A percentile compares a stretch with the other conserved stretches of the same genome.
Evolutionary conservation across 1,140 invertebrate species (phyloP).

Genomic region (Cotesia typhae): DNA sequence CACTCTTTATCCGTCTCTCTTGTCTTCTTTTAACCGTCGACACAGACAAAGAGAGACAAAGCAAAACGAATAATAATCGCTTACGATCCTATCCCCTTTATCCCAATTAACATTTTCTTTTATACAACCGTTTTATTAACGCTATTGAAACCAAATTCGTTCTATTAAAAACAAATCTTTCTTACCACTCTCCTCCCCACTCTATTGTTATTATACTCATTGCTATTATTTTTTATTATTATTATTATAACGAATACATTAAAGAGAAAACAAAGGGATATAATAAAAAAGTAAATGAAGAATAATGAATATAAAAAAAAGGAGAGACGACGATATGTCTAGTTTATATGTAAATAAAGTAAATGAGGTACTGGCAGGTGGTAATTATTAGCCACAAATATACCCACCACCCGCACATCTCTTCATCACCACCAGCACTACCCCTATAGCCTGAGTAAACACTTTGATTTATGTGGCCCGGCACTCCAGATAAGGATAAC

Average conservation of each 20-base stretch:
- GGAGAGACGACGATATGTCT: neutral
- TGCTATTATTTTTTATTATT: no score
- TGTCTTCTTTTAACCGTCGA: no score
- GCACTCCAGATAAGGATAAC: constrained; percentile 50
- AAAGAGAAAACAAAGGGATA: neutral
- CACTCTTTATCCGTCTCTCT: no score
- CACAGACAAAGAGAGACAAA: no score
- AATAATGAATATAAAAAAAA: neutral
- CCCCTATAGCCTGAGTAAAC: constrained; percentile 45
- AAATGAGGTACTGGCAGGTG: constrained; percentile 34
- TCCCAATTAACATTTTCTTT: no score
- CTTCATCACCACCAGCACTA: constrained; percentile 15
- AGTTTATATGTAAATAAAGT: neutral
- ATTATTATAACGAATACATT: neutral
- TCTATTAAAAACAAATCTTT: no score
- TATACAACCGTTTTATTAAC: no score
- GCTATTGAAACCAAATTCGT: no score
- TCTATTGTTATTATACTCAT: no score
- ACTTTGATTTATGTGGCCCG: constrained; percentile 53
- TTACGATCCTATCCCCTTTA: no score
- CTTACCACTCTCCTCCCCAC: no score
- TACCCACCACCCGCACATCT: constrained; percentile 17
- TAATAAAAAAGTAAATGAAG: constrained; percentile 14
- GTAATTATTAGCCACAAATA: constrained; percentile 51
- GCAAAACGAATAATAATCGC: no score